These are phyloP conservation scores for Ginglymostoma cirratum DNA, from an alignment of 2,113 vertebrate species.

Conservation along the genomic window DNA sequence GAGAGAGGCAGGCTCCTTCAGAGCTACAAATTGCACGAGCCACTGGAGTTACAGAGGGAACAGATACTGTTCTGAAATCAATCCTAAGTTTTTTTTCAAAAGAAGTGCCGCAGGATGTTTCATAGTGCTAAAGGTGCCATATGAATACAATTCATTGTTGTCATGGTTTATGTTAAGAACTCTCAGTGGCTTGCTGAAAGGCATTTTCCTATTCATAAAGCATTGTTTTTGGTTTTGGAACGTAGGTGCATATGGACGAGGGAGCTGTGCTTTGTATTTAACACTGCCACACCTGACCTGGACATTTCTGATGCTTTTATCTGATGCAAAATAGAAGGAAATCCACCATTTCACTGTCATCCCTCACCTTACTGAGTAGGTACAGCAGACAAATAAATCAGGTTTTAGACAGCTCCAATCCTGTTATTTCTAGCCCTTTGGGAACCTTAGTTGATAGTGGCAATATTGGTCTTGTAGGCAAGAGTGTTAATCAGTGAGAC, in stretches of 20 bases:
- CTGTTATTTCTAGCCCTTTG: not conserved
- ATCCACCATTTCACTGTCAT: not conserved
- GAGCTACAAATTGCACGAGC: not conserved
- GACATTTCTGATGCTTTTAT: not conserved
- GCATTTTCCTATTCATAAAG: too few relatives aligned
- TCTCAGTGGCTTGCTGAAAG: not conserved
- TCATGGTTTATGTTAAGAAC: not conserved
- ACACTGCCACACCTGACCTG: not conserved
- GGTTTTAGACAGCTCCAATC: not conserved
- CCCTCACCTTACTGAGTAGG: slow-evolving; percentile 7
- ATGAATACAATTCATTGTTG: not conserved
- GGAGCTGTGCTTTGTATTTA: not conserved
- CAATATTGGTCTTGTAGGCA: not conserved
- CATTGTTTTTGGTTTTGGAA: not conserved
- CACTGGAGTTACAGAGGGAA: not conserved
- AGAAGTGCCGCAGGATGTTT: too few relatives aligned
- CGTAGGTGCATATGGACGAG: not conserved
- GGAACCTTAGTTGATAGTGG: not conserved
- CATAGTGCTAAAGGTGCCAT: not conserved
- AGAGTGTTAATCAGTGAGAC: not conserved
- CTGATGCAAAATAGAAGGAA: slow-evolving; percentile 17
- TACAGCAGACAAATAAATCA: not conserved
- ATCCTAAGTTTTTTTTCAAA: not conserved
- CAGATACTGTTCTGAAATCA: not conserved
- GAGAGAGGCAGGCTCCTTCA: not conserved